phyloP scores from a whole-genome alignment of 2,113 vertebrate genomes.

The Hippocampus abdominalis region DNA sequence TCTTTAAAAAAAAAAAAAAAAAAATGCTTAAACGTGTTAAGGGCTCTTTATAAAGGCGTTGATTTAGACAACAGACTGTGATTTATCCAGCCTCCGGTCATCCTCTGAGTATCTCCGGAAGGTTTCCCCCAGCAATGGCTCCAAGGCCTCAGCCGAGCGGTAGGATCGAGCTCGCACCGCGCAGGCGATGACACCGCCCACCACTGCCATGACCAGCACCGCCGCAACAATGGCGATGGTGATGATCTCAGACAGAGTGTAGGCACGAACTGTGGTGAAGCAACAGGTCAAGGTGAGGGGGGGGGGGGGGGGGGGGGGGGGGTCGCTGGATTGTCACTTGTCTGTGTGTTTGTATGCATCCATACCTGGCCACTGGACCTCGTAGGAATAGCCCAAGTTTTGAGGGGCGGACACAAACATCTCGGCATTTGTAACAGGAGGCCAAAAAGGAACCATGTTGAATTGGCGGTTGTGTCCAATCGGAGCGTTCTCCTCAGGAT shows the following conservation, averaged over 20 bases:
- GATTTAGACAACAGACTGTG: constrained; percentile 77
- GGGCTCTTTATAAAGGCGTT: constrained; percentile 7
- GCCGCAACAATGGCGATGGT: constrained; percentile 82
- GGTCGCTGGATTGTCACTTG: background rate
- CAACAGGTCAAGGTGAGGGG: background rate
- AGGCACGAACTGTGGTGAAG: constrained; percentile 66
- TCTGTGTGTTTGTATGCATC: constrained; percentile 17
- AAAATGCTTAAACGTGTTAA: constrained; percentile 24
- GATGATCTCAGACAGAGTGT: constrained; percentile 83
- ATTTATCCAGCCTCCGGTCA: constrained; percentile 72
- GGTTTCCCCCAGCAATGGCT: constrained; percentile 85
- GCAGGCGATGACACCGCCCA: constrained; percentile 75
- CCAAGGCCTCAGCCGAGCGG: constrained; percentile 70
- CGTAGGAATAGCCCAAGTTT: constrained; percentile 88
- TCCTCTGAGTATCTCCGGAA: constrained; percentile 84
- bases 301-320: no score
- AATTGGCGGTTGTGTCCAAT: constrained; percentile 91
- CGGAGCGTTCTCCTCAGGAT: constrained; percentile 88
- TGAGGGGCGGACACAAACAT: constrained; percentile 89
- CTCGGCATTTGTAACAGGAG: constrained; percentile 87
- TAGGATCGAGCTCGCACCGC: constrained; percentile 71
- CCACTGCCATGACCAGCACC: constrained; percentile 77
- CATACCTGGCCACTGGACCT: constrained; percentile 91
- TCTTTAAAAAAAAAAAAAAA: constrained; percentile 39
- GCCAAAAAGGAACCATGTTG: constrained; percentile 98